Conservation (phyloP, 2,113 vertebrate genomes). For the Calcarius ornatus region DNA sequence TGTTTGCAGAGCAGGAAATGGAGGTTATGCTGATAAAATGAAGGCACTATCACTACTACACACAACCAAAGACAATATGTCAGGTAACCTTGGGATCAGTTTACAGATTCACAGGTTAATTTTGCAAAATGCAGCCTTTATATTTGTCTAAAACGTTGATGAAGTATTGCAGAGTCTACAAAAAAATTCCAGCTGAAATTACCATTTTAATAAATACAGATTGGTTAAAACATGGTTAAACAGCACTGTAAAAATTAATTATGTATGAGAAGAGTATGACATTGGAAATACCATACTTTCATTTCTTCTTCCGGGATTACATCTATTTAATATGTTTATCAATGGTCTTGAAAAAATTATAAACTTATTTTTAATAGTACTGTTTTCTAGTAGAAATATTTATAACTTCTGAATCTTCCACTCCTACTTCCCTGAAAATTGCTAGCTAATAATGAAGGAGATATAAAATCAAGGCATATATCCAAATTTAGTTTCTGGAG, state of each 20-base stretch:
- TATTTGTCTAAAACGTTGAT: not conserved
- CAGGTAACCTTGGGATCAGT: not conserved
- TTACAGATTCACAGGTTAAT: not conserved
- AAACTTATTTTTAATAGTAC: not conserved
- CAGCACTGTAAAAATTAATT: not conserved
- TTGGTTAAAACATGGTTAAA: not conserved
- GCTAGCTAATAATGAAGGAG: not conserved
- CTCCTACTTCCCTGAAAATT: not conserved
- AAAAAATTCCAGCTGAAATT: not conserved
- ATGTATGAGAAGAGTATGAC: not conserved
- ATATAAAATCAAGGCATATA: not conserved
- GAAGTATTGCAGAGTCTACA: not conserved
- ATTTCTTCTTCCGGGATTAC: not conserved
- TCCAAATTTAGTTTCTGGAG: not conserved
- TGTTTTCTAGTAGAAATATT: not conserved
- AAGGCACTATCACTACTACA: not conserved
- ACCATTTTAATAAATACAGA: not conserved
- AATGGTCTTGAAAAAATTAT: not conserved
- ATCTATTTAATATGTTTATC: not conserved
- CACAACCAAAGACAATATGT: not conserved
- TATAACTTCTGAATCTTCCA: not conserved
- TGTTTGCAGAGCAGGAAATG: not conserved
- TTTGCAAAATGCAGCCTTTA: not conserved
- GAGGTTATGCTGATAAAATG: not conserved
- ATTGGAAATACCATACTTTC: not conserved